Base-by-base conservation (phyloP, 2,113 vertebrate species). In the Ctenomys sociabilis region DNA sequence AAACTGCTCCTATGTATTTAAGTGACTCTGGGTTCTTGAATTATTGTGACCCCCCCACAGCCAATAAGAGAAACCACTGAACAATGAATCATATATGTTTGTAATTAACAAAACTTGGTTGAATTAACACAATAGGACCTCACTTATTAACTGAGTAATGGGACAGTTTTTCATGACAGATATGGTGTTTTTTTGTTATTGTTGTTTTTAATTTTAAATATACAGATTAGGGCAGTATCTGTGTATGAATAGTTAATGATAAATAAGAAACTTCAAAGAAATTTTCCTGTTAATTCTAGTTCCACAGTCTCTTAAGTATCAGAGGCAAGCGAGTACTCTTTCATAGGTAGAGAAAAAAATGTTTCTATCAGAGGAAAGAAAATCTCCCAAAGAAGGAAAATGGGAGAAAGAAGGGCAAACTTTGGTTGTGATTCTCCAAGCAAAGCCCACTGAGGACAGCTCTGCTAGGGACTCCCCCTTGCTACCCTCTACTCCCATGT, bases 281-380 rank as follows among this genome's bases (percentile, higher is more conserved):
- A 73, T 57, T 78, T 73, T 91, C 72, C 43, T 92, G 43, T 63
- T 93, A 52, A 52, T 83, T 94, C 30, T 89, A 92, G 78, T 19
- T 90, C 57, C 85, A 45, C 1, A 12, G 26, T 77, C 49, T 82
- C 40, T 54, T 63, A 37, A 70, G 52, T 75, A 63, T 61, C 72
- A 30, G 37, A 37, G 61, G 19, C 85, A 78, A 88, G 77, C 49
- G 11, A 40, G 40, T 13, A 78, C 4, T 68, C 40, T 89, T 86
- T 90, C 49, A 91, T 72, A 72, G 7, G 19, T 96, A 92, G 84
- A 92, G 59, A 82, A 93, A 90, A 91, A 35, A 96, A 22, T 52
- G 30, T 63, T 92, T 30, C 28, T 80, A 10, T 88, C 57, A 52
- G 45, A 37, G 82, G 22, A 54, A 86, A 72, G 63, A 82, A 35